These are phyloP conservation scores for Sphaerophoria taeniata DNA, from an alignment of 2,888 invertebrate genomes.

Conservation along the genomic window DNA sequence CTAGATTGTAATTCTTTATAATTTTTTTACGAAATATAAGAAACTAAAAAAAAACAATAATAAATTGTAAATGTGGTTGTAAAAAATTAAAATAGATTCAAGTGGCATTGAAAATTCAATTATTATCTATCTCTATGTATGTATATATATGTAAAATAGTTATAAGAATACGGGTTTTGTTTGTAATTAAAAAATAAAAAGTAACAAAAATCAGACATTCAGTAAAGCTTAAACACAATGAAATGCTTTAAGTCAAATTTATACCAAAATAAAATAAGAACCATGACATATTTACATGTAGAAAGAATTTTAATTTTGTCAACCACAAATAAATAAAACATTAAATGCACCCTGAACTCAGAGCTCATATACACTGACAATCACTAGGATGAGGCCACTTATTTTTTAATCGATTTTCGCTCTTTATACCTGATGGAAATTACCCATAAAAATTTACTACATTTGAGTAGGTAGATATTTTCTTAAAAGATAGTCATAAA, in stretches of 20 bases:
- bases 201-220: slow-evolving; percentile 21
- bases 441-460: no score
- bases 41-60: slow-evolving; percentile 55
- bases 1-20: neutral
- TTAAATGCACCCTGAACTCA: no score
- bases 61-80: slow-evolving; percentile 70
- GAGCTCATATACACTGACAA: no score
- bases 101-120: slow-evolving; percentile 56
- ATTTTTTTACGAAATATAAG: neutral
- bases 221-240: slow-evolving; percentile 32
- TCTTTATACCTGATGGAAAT: no score
- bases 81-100: slow-evolving; percentile 60
- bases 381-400: no score
- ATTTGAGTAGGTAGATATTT: no score
- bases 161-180: slow-evolving; percentile 22
- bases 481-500: no score
- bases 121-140: slow-evolving; percentile 64
- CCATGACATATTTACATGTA: no score
- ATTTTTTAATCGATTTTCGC: no score
- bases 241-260: slow-evolving; percentile 70
- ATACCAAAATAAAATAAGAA: slow-evolving; percentile 47
- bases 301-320: no score
- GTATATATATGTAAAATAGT: slow-evolving; percentile 52
- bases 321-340: no score
- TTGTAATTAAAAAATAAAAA: slow-evolving; percentile 39